Evolutionary conservation across 2,888 invertebrate genomes (phyloP), one percentile per base, ranked within the genome.

Genomic region (Cheilosia soror): DNA sequence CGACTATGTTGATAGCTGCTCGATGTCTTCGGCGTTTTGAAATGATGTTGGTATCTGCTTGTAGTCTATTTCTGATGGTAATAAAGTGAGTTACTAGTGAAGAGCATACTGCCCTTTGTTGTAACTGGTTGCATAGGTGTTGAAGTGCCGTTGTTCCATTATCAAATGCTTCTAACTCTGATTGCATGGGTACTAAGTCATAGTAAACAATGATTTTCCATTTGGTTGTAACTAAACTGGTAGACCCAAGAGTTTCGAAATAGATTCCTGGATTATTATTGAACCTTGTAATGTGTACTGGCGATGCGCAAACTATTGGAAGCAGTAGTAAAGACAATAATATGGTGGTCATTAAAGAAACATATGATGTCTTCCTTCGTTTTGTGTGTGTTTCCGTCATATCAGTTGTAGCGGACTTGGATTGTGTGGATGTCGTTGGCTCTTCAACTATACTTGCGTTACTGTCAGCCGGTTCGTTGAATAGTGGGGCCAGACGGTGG

Each of bases 241-340:
- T 29, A 29, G 29, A 13, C 31, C 63, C 44, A 29, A 44, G 62
- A 62, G 44, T 44, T 62, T 62, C 62, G 9, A 62, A 29, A 42
- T n/a, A 44, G 44, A 62, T 27, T 62, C 44, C 62, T 13, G 44
- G 44, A 29, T 62, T 29, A n/a, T 44, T 62, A 9, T 62, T 9
- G 15, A 62, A 62, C 9, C 29, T 62, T 29, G 27, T 47, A 13
- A 27, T 42, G 25, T 27, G 27, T 13, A 60, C 25, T 5, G 60
- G 60, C 27, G 42, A 1, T 20, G 20, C 20, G 20, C 20, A 20
- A 20, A 20, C 2, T 20, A 20, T 20, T 20, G 20, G 20, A 0
- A 20, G 20, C 20, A 57, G 6, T 37, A 57, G 11, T 37, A 57
- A 37, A 37, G 37, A 57, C 20, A 57, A 15, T 20, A 20, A n/a